Conservation (phyloP, 2,888 invertebrate genomes). For the Villa cingulata region DNA sequence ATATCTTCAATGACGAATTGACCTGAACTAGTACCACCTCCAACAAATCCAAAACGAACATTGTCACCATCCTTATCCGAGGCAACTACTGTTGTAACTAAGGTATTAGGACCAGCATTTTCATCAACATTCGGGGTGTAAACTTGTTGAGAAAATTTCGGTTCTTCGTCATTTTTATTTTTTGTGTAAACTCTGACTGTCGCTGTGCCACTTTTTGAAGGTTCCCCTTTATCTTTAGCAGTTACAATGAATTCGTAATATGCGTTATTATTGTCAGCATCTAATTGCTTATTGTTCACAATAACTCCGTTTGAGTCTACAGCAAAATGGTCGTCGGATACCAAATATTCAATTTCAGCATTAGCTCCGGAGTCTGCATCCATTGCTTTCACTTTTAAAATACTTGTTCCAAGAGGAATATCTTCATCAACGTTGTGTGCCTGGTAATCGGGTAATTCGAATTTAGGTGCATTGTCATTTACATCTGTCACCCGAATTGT, state of each 20-base stretch:
- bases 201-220: conserved; percentile 81
- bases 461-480: conserved; percentile 95
- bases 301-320: conserved; percentile 89
- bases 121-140: conserved; percentile 94
- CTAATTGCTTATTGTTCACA: conserved; percentile 81
- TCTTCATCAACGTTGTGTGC: conserved; percentile 94
- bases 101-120: conserved; percentile 86
- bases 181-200: conserved; percentile 94
- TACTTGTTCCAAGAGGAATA: conserved; percentile 79
- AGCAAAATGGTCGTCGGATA: conserved; percentile 85
- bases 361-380: conserved; percentile 91
- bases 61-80: conserved; percentile 96
- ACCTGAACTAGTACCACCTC: conserved; percentile 77
- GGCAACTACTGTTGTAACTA: conserved; percentile 92
- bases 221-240: conserved; percentile 89
- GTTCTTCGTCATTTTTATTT: conserved; percentile 95
- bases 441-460: conserved; percentile 91
- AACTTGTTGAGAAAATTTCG: conserved; percentile 91
- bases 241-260: conserved; percentile 91
- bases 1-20: conserved; percentile 93
- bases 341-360: conserved; percentile 85
- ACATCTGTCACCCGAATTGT: conserved; percentile 91
- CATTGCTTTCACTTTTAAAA: conserved; percentile 88
- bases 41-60: conserved; percentile 82
- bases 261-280: conserved; percentile 92